phyloP scores from a whole-genome alignment of 2,113 vertebrate species.

The Podocnemis expansa region DNA sequence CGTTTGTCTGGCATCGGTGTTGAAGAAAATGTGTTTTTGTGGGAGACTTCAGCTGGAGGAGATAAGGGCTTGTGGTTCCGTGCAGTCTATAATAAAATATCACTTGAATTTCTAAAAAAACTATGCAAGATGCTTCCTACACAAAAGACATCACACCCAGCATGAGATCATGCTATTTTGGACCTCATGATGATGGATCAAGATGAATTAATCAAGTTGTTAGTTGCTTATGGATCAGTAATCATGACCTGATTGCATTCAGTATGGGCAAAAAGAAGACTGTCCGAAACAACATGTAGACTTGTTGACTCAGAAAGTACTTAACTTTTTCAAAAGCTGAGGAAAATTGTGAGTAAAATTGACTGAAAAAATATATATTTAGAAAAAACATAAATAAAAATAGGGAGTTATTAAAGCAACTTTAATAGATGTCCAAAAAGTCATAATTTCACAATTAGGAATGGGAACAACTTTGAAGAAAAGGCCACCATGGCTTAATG shows the following conservation, averaged over 20 bases:
- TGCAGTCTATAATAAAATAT: background rate
- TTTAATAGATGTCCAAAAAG: background rate
- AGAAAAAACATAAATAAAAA: background rate
- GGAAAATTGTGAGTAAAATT: no score
- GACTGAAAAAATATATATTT: background rate
- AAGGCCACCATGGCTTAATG: background rate
- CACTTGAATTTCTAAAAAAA: background rate
- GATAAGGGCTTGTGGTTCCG: background rate
- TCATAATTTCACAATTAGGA: background rate
- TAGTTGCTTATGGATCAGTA: background rate
- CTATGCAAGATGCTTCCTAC: background rate
- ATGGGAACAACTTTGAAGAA: background rate
- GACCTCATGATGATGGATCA: background rate
- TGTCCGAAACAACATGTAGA: background rate
- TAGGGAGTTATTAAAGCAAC: background rate
- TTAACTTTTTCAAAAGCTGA: no score
- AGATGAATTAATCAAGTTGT: background rate
- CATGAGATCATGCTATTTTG: background rate
- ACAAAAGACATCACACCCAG: background rate
- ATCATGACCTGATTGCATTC: background rate
- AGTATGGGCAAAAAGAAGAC: background rate
- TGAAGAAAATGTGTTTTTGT: background rate
- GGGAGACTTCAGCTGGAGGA: background rate
- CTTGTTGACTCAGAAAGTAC: no score
- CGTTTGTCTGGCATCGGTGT: background rate